phyloP scores from a whole-genome alignment of 2,797 vertebrate genomes.

The Odontamblyopus rebecca region DNA sequence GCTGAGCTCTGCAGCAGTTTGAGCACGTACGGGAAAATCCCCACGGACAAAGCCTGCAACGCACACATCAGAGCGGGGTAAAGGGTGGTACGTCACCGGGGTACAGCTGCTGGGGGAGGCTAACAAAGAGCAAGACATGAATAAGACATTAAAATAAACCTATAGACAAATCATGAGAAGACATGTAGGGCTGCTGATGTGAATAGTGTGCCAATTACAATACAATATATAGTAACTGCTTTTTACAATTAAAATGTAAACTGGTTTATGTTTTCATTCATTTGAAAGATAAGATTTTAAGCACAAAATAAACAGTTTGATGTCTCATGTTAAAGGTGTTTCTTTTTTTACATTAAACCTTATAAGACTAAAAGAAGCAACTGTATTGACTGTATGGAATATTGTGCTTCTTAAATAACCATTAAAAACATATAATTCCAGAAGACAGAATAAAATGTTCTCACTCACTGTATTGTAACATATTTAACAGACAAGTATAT shows the following conservation, averaged over 20 bases:
- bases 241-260: no score
- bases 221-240: background rate
- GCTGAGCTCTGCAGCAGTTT: conserved; percentile 98
- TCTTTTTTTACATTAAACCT: background rate
- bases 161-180: background rate
- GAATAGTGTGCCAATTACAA: background rate
- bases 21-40: conserved; percentile 95
- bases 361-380: background rate
- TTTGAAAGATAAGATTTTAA: background rate
- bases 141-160: background rate
- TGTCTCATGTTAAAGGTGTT: no score
- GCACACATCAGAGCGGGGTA: conserved; percentile 16
- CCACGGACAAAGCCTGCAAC: conserved; percentile 90
- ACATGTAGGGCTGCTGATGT: background rate
- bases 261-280: background rate
- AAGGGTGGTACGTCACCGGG: background rate
- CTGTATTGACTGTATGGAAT: background rate
- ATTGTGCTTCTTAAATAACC: background rate
- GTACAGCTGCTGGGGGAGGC: background rate
- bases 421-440: background rate
- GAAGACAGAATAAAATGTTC: background rate
- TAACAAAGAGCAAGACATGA: background rate
- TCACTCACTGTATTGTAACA: background rate
- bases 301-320: no score
- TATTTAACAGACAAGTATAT: background rate